Conservation (phyloP, 2,113 vertebrate genomes). For the Tragelaphus imberbis region DNA sequence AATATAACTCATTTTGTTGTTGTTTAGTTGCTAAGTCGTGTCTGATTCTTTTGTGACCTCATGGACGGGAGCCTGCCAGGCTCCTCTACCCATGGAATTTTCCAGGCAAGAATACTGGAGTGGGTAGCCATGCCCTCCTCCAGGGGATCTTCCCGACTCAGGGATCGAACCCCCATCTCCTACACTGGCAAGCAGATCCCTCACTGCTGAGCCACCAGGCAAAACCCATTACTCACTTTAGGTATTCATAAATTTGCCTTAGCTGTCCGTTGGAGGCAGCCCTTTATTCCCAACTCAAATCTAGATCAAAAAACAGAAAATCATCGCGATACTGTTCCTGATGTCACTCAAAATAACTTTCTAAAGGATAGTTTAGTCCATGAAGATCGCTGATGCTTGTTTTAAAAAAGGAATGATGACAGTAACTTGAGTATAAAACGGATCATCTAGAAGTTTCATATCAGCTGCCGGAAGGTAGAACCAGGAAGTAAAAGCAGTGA, state of each 20-base stretch:
- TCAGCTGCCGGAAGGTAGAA: neutral
- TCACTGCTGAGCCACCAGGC: neutral
- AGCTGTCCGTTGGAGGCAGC: neutral
- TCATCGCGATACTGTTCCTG: neutral
- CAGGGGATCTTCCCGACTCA: neutral
- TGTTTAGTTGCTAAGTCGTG: neutral
- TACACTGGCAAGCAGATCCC: neutral
- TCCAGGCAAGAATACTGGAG: neutral
- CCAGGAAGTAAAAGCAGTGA: neutral
- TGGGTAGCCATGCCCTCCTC: neutral
- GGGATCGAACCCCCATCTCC: neutral
- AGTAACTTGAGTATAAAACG: neutral
- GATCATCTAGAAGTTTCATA: neutral
- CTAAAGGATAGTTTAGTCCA: neutral
- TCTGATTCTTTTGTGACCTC: neutral
- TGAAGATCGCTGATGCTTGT: neutral
- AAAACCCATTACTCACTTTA: neutral
- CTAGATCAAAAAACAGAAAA: neutral
- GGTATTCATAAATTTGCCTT: neutral
- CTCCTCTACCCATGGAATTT: neutral
- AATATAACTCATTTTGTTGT: neutral
- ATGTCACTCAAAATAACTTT: neutral
- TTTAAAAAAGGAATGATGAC: neutral
- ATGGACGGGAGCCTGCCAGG: neutral
- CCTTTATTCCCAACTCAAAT: neutral